Evolutionary conservation across 2,888 invertebrate genomes (phyloP).

Genomic region (Brachypalpus laphriformis): DNA sequence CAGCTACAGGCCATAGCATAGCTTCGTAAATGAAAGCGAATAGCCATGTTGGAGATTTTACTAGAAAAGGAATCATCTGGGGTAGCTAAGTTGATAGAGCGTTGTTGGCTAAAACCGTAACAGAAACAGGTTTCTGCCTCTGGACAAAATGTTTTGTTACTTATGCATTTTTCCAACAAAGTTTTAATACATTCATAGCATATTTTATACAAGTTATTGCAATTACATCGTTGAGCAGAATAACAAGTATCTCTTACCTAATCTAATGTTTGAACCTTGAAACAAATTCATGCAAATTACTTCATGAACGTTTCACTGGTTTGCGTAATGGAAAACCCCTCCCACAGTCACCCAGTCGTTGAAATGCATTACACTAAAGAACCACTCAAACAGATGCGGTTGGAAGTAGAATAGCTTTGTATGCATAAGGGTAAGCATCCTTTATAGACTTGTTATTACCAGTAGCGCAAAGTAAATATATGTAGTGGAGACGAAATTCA

Average conservation of each 20-base stretch:
- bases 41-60: too few relatives aligned
- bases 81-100: too few relatives aligned
- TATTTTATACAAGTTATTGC: too few relatives aligned
- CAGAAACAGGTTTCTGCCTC: too few relatives aligned
- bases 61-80: too few relatives aligned
- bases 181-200: too few relatives aligned
- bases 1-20: too few relatives aligned
- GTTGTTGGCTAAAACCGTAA: too few relatives aligned
- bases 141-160: too few relatives aligned
- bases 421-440: constrained; percentile 37
- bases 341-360: not conserved
- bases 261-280: constrained; percentile 10
- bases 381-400: constrained; percentile 10
- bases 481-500: not conserved
- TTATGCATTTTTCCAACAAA: too few relatives aligned
- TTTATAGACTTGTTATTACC: constrained; percentile 19
- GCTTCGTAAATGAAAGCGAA: too few relatives aligned
- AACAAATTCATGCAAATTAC: constrained; percentile 17
- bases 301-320: not conserved
- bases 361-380: constrained; percentile 37
- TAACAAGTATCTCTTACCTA: not conserved
- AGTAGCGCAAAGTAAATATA: constrained; percentile 26
- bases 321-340: not conserved
- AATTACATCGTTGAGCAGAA: not conserved
- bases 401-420: constrained; percentile 27